Conservation (phyloP, 2,797 vertebrate genomes). For the Phataginus tricuspis region DNA sequence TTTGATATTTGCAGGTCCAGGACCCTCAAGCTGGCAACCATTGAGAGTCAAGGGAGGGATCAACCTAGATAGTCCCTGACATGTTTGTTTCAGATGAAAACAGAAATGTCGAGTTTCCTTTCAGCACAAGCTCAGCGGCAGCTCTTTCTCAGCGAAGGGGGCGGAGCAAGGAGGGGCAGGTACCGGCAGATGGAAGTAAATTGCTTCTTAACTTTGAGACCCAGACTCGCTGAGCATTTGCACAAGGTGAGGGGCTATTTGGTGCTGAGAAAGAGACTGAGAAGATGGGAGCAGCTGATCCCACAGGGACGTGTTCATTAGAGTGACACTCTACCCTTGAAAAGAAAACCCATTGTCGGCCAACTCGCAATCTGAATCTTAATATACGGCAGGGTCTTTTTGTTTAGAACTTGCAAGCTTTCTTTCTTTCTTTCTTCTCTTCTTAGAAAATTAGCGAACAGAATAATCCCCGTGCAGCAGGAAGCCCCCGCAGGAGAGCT, state of each 20-base stretch:
- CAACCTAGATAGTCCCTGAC: neutral
- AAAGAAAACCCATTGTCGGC: conserved; percentile 48
- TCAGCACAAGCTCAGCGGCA: neutral
- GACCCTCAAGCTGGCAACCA: neutral
- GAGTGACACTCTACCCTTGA: neutral
- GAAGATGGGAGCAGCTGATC: conserved; percentile 27
- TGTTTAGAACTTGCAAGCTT: conserved; percentile 36
- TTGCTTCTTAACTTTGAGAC: neutral
- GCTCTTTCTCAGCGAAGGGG: neutral
- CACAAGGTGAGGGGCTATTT: accelerated
- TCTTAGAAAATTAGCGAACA: conserved; percentile 35
- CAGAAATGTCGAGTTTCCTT: neutral
- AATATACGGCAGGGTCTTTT: neutral
- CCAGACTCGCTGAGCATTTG: neutral
- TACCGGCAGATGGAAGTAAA: neutral
- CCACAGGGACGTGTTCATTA: neutral
- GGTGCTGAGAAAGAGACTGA: neutral
- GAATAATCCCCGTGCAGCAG: accelerated
- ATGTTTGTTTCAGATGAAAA: neutral
- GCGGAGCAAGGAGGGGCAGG: neutral
- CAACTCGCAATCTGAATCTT: conserved; percentile 51
- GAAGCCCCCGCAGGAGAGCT: conserved; percentile 15
- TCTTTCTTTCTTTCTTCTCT: conserved; percentile 44
- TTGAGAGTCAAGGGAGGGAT: neutral
- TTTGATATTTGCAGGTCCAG: neutral